A percentile compares a stretch with the other conserved stretches of the same genome.
phyloP scores from a whole-genome alignment of 1,140 invertebrate genomes.

The Hormaphis cornu region DNA sequence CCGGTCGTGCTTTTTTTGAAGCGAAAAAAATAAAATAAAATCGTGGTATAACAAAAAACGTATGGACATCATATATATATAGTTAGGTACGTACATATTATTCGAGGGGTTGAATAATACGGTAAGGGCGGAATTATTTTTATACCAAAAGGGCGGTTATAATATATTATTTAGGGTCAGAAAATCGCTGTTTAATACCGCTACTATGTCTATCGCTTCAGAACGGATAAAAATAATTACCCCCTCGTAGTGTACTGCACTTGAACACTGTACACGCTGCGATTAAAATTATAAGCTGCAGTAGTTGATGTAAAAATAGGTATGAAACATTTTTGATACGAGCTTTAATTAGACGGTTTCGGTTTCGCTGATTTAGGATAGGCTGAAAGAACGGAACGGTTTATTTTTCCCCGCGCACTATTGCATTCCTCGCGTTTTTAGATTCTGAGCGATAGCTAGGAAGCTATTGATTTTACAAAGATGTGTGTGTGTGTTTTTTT shows the following conservation, averaged over 20 bases:
- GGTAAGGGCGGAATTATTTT: neutral
- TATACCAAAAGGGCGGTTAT: slow-evolving; percentile 13
- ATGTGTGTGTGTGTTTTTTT: no score
- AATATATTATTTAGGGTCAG: neutral
- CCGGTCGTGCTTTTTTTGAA: no score
- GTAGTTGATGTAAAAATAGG: neutral
- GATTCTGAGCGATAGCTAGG: no score
- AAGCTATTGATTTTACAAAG: no score
- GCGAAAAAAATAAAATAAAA: neutral
- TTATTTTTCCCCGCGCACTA: no score
- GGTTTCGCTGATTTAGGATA: no score
- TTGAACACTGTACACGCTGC: neutral
- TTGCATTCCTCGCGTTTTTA: no score
- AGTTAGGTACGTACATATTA: neutral
- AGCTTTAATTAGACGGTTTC: neutral
- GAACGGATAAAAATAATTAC: neutral
- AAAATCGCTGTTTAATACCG: neutral
- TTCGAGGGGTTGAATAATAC: neutral
- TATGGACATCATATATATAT: neutral
- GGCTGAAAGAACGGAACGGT: no score
- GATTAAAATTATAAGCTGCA: slow-evolving; percentile 9
- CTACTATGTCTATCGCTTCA: neutral
- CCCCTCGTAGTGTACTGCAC: neutral
- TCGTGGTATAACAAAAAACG: slow-evolving; percentile 1
- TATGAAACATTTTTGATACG: neutral